Evolutionary conservation across 2,888 invertebrate species (phyloP), one percentile per base, ranked within the genome.

Genomic region (Cryptus armator): DNA sequence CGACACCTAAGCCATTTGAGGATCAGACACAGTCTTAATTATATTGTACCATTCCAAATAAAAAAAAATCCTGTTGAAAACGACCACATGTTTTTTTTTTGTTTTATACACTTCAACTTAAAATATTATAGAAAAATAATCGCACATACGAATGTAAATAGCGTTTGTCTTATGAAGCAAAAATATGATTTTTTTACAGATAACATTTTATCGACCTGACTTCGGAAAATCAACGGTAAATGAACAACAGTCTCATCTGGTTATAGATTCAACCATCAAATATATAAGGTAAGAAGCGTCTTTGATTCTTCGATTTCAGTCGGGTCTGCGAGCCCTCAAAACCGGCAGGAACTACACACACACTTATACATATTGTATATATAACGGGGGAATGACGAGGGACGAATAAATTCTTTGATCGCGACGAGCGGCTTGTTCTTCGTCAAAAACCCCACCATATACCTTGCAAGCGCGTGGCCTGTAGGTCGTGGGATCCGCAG

Each of bases 241-340:
- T 37, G 16, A 43, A 78, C 86, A 86, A 87, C 89, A 81, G 89
- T 89, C 6, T 88, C 88, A 89, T 88, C 88, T 86, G 86, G 83
- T 82, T 80, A 82, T 56, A 86, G 84, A 85, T 85, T 71, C 87
- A 84, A 84, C 9, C 86, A 84, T 87, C 89, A 84, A 87, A 86
- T 86, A 86, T 86, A 85, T 86, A 86, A 87, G 88, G 89, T 86
- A 89, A 89, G 86, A 89, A 89, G 85, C 87, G 10, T 29, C 29
- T 59, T 10, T 29, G 29, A 44, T 64, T 24, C 29, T 64, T 37
- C 19, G 72, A 74, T 74, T 62, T 14, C 9, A 10, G 29, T 46
- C 16, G 46, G n/a, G 29, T 44, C 37, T 3, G 64, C 6, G 16
- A 48, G 3, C 10, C 14, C 62, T 64, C 48, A 29, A 48, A 51